These are phyloP conservation scores for Phyto melanocephala DNA, from an alignment of 2,888 invertebrate genomes.

Conservation along the genomic window DNA sequence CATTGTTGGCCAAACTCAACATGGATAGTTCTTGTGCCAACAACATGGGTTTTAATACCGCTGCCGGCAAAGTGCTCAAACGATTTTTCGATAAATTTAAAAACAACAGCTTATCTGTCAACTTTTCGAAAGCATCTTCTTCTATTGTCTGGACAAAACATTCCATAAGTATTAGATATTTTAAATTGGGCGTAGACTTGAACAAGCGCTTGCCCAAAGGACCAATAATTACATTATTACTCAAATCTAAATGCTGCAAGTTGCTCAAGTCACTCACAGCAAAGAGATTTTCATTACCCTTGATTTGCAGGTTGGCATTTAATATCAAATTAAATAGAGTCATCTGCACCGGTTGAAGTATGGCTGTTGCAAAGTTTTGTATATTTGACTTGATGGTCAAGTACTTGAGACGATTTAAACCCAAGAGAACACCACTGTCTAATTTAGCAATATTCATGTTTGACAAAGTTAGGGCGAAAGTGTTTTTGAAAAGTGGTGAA, in stretches of 20 bases:
- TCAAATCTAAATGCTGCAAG: conserved; percentile 71
- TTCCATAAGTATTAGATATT: conserved; percentile 68
- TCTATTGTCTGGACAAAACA: conserved; percentile 70
- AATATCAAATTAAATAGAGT: conserved; percentile 70
- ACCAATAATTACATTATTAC: conserved; percentile 70
- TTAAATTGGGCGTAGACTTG: conserved; percentile 68
- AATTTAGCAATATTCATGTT: conserved; percentile 66
- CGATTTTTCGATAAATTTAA: conserved; percentile 72
- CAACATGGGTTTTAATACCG: conserved; percentile 64
- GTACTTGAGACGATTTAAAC: conserved; percentile 69
- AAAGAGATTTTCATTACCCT: conserved; percentile 68
- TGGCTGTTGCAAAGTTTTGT: conserved; percentile 66
- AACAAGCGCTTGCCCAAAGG: conserved; percentile 68
- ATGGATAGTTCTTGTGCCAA: conserved; percentile 18
- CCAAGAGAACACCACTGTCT: conserved; percentile 71
- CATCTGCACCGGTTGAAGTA: conserved; percentile 74
- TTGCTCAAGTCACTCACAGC: conserved; percentile 68
- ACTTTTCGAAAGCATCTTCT: conserved; percentile 69
- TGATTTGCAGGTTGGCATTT: conserved; percentile 66
- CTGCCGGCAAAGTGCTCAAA: conserved; percentile 67
- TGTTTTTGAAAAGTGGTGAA: conserved; percentile 69
- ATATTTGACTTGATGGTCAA: conserved; percentile 69
- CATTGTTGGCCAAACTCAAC: conserved; percentile 70
- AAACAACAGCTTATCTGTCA: conserved; percentile 66
- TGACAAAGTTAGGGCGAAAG: conserved; percentile 66